Conservation (phyloP, 2,113 vertebrate species). For the Sula dactylatra region DNA sequence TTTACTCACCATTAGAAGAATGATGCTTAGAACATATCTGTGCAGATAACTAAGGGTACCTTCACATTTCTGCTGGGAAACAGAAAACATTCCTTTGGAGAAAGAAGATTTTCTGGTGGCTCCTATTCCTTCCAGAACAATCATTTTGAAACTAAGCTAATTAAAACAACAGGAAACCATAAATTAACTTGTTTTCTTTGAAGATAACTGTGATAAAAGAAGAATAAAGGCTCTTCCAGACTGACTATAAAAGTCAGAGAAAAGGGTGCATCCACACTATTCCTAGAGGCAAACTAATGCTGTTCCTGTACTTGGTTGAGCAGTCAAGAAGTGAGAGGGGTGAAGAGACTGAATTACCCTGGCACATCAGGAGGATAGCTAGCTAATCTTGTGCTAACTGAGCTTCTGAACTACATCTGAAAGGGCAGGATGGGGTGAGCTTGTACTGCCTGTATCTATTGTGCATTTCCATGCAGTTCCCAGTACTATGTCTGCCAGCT, state of each 20-base stretch:
- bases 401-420: constrained; percentile 5
- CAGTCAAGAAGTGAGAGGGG: not conserved
- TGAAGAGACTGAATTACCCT: not conserved
- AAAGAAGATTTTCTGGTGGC: not conserved
- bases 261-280: not conserved
- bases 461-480: not conserved
- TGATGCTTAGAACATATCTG: not conserved
- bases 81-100: not conserved
- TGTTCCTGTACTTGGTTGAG: not conserved
- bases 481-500: not conserved
- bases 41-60: not conserved
- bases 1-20: not conserved
- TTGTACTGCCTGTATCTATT: not conserved
- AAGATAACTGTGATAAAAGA: not conserved
- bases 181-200: not conserved
- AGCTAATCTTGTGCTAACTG: constrained; percentile 2
- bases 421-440: not conserved
- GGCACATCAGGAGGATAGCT: not conserved
- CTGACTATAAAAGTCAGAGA: not conserved
- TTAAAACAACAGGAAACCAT: not conserved
- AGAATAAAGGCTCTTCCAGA: not conserved
- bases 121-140: not conserved
- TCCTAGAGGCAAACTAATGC: not conserved
- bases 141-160: not conserved
- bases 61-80: not conserved